A percentile compares a stretch with the other conserved stretches of the same genome.
Evolutionary conservation across 2,113 vertebrate species (phyloP).

Genomic region (Trogon surrucura): DNA sequence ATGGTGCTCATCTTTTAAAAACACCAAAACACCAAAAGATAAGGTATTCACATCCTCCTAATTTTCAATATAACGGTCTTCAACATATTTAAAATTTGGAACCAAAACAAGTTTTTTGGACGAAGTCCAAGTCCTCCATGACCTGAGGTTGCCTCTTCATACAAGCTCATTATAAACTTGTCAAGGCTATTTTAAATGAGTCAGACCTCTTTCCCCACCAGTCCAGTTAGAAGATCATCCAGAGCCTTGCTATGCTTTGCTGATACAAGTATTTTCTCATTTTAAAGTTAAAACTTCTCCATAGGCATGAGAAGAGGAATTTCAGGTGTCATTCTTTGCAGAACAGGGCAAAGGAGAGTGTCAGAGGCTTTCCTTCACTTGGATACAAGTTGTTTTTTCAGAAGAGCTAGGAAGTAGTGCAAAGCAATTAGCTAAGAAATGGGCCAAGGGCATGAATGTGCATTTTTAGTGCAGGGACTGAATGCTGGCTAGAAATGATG

Average conservation of each 20-base stretch:
- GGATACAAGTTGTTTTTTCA: not conserved
- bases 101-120: not conserved
- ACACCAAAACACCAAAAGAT: not conserved
- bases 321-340: not conserved
- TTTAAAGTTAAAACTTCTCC: not conserved
- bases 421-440: not conserved
- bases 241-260: not conserved
- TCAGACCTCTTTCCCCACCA: not conserved
- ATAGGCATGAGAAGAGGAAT: not conserved
- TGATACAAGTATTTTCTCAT: not conserved
- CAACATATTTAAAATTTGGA: not conserved
- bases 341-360: not conserved
- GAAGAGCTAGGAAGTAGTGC: not conserved
- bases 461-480: not conserved
- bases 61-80: not conserved
- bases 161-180: conserved; percentile 30
- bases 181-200: conserved; percentile 21
- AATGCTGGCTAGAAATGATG: not conserved
- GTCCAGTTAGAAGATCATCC: not conserved
- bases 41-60: not conserved
- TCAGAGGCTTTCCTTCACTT: not conserved
- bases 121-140: not conserved
- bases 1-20: not conserved
- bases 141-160: not conserved
- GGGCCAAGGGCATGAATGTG: not conserved